phyloP scores from a whole-genome alignment of 2,797 vertebrate species.

The Brotula barbata region DNA sequence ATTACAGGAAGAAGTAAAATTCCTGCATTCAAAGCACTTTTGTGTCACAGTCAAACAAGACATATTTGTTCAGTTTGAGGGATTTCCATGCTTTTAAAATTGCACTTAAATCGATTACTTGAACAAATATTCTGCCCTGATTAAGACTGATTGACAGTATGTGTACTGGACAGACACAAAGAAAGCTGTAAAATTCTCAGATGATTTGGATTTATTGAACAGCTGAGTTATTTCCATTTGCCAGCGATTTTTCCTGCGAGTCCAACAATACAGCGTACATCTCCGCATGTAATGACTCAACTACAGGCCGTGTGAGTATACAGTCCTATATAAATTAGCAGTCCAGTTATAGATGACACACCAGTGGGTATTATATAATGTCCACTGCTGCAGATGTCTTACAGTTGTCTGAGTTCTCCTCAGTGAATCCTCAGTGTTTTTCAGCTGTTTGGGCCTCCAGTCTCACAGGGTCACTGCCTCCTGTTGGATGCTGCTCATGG shows the following conservation, averaged over 20 bases:
- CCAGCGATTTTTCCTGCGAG: constrained; percentile 30
- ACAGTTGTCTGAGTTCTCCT: constrained; percentile 43
- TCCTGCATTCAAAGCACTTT: too few relatives aligned
- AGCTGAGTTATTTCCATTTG: constrained; percentile 21
- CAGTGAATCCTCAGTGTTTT: constrained; percentile 39
- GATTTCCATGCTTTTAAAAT: too few relatives aligned
- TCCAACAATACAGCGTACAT: constrained; percentile 37
- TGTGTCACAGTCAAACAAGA: too few relatives aligned
- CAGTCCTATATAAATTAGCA: constrained; percentile 22
- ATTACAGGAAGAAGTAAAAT: too few relatives aligned
- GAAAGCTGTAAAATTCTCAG: constrained; percentile 20
- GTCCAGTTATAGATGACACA: constrained; percentile 32
- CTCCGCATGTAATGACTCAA: constrained; percentile 35
- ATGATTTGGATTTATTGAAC: constrained; percentile 47
- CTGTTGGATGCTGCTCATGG: constrained; percentile 54
- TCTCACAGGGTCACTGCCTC: constrained; percentile 59
- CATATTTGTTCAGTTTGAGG: too few relatives aligned
- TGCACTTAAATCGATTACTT: too few relatives aligned
- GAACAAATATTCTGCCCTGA: background rate
- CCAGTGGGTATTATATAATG: constrained; percentile 49
- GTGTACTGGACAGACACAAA: constrained; percentile 17
- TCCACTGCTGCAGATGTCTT: constrained; percentile 47
- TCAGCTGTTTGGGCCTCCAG: constrained; percentile 69
- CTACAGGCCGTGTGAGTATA: constrained; percentile 21
- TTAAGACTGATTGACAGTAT: constrained; percentile 24